Evolutionary conservation across 1,140 invertebrate species (phyloP), one percentile per base, ranked within the genome.

Genomic region (Sogatella furcifera): DNA sequence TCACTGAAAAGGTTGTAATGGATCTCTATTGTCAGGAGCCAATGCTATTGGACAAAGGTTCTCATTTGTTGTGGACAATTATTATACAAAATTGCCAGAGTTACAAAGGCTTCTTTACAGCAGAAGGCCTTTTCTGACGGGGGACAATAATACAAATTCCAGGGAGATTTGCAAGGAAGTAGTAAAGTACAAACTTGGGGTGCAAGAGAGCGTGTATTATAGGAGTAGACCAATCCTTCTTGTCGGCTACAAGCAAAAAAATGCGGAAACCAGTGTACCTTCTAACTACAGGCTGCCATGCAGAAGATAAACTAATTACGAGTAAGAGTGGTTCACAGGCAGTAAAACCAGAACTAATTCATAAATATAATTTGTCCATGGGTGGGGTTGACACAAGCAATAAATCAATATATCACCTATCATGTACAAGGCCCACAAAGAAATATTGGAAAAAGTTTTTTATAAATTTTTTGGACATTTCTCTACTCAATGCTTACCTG

Each of bases 391-490:
- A 57, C 34, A 19, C 17, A 15, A 13, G 10, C 5, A 21, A 59
- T 49, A 34, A 59, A 24, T 42, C 59, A 59, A 4, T 59, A 8
- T 59, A 59, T 49, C 15, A 59, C 15, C 28, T 17, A 22, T 43
- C 44, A 42, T 21, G 44, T 13, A 43, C 41, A 19, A 57, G 55
- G 17, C 41, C 38, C 17, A 42, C 55, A 42, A 31, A 14, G 8
- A 24, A 28, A n/a, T 57, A 41, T 17, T 57, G 55, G 41, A 57
- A 57, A 43, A 17, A 41, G 57, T 64, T 68, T 38, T 59, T 65
- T 43, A 64, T 69, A n/a, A 56, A 64, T 59, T 57, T 67, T 55
- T 62, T 68, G 56, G 59, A 55, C 42, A 66, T 31, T 15, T 22
- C 41, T 31, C 14, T 57, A n/a, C 13, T 41, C 14, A 57, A 57